phyloP scores from a whole-genome alignment of 1,140 invertebrate genomes.

The Nomia melanderi region DNA sequence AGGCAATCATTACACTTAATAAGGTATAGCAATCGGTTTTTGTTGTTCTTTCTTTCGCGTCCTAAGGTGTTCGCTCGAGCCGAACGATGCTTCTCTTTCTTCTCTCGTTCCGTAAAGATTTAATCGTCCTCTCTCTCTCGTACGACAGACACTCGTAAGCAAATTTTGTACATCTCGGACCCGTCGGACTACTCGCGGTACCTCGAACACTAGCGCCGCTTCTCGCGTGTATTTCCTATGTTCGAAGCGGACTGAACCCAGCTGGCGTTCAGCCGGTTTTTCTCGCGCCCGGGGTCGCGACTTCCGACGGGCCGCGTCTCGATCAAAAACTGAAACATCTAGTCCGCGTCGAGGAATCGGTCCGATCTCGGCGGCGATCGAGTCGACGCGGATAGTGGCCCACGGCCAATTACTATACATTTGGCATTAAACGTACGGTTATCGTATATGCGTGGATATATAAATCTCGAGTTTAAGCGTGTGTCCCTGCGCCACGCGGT shows the following conservation, averaged over 20 bases:
- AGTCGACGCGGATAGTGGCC: constrained; percentile 11
- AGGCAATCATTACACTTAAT: constrained; percentile 81
- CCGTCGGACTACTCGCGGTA: neutral
- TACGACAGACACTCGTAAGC: constrained; percentile 53
- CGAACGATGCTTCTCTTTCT: constrained; percentile 25
- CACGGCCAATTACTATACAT: constrained; percentile 79
- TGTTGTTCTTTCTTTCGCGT: constrained; percentile 23
- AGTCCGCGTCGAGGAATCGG: neutral
- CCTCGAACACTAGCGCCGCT: neutral
- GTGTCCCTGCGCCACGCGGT: neutral
- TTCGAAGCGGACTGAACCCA: neutral
- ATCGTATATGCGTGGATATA: constrained; percentile 79
- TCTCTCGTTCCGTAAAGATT: constrained; percentile 27
- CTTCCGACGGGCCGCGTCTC: neutral
- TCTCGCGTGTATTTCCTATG: no score
- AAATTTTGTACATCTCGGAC: constrained; percentile 61
- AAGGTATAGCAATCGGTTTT: constrained; percentile 74
- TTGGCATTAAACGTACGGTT: constrained; percentile 81
- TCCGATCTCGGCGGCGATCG: neutral
- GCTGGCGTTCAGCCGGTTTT: neutral
- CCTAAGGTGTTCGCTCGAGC: constrained; percentile 55
- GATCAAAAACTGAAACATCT: neutral
- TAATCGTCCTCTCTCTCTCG: constrained; percentile 42
- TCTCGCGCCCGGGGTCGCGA: neutral
- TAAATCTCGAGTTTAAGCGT: constrained; percentile 38